Evolutionary conservation across 2,113 vertebrate genomes (phyloP), one percentile per base, ranked within the genome.

Genomic region (Chrysemys picta): DNA sequence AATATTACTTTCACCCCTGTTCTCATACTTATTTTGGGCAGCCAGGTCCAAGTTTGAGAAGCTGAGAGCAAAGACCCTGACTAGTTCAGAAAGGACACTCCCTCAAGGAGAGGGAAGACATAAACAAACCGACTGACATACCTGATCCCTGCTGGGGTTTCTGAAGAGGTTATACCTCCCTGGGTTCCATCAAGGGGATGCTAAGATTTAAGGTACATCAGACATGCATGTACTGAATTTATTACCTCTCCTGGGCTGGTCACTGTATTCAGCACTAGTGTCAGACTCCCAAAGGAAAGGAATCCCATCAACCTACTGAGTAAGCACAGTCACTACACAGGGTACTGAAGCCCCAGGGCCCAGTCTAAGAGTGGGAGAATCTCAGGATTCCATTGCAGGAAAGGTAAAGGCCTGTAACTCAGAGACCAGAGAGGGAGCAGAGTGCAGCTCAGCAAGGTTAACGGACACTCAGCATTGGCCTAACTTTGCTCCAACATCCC

Each of bases 161-260:
- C 31, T 69, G 62, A 69, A 69, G 62, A 69, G 35, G 31, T 35
- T 69, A 25, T 31, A 72, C 89, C 94, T 91, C 95, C 83, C 79
- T 79, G 86, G 87, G 89, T 89, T 93, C 94, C 56, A 88, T 87
- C 89, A 42, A 56, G 95, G 53, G 80, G 53, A 50, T 17, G 25
- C 65, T 62, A 92, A 96, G 78, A 42, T 79, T 69, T 92, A 65
- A 86, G 94, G 56, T 87, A 95, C 89, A 92, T 50, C 87, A 93
- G 38, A 88, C 81, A 81, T 31, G 52, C 22, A 78, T 65, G 54
- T 62, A 81, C 24, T 57, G 24, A 57, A 57, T 57, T 24, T 57
- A 57, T 57, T 27, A 57, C 10, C 56, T 57, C 27, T 57, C 56
- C 56, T 0, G 8, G 17, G 31, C 76, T 95, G 84, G 85, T 53